Evolutionary conservation across 2,113 vertebrate species (phyloP).

Genomic region (Balaeniceps rex): DNA sequence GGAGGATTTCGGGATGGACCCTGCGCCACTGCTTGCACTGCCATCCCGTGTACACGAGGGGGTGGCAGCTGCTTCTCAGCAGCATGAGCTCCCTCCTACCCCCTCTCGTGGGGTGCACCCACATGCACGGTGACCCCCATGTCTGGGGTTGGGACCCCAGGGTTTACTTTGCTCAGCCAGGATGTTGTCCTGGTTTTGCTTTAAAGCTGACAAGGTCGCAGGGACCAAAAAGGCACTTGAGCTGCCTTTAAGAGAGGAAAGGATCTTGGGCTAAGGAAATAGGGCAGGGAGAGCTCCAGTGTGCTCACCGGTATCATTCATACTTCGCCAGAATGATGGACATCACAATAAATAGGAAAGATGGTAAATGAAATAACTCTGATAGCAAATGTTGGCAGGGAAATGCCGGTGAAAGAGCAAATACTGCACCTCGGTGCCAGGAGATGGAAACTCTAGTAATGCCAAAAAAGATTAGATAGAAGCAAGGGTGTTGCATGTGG

Average conservation of each 20-base stretch:
- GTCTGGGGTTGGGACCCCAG: background rate
- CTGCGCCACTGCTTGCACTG: background rate
- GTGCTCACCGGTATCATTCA: background rate
- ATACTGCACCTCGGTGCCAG: background rate
- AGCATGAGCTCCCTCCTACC: background rate
- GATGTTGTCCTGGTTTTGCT: background rate
- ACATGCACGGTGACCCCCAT: background rate
- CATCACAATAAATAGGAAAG: background rate
- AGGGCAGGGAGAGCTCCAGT: background rate
- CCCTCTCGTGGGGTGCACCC: accelerated
- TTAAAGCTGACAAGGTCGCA: background rate
- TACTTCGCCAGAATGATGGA: background rate
- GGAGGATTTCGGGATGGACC: background rate
- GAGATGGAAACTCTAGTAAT: background rate
- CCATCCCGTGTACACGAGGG: accelerated
- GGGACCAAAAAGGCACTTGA: background rate
- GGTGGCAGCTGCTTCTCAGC: background rate
- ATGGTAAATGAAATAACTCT: background rate
- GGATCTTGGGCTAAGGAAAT: background rate
- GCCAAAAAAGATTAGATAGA: background rate
- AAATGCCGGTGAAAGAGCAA: background rate
- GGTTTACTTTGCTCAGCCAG: background rate
- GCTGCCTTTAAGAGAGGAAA: background rate
- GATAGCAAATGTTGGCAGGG: background rate
- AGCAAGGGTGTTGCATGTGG: background rate